Conservation (phyloP, 2,888 invertebrate species). For the Aradus depressus region DNA sequence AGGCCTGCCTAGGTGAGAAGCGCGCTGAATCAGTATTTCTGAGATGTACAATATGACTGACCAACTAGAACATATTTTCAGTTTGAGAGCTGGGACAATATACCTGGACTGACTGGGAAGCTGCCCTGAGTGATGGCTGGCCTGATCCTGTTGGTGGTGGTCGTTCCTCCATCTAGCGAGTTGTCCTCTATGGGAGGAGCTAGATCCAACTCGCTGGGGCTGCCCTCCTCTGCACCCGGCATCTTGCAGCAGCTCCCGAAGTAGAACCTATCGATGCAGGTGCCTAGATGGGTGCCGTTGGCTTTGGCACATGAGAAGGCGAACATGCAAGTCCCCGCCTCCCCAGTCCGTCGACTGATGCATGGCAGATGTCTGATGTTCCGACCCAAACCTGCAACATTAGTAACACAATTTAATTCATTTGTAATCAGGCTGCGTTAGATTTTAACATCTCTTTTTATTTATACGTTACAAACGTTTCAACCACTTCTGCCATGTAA, state of each 20-base stretch:
- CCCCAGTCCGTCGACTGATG: constrained; percentile 64
- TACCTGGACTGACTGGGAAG: too few relatives aligned
- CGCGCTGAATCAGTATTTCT: too few relatives aligned
- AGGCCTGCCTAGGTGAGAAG: too few relatives aligned
- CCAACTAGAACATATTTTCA: too few relatives aligned
- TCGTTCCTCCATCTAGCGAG: constrained; percentile 45
- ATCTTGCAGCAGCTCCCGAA: constrained; percentile 86
- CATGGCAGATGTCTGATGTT: constrained; percentile 84
- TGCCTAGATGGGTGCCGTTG: constrained; percentile 82
- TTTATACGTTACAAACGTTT: too few relatives aligned
- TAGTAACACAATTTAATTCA: too few relatives aligned
- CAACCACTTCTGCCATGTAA: too few relatives aligned
- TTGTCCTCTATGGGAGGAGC: constrained; percentile 38
- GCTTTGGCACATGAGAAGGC: constrained; percentile 83
- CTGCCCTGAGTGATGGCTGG: constrained; percentile 33
- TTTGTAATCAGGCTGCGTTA: too few relatives aligned
- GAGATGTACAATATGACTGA: too few relatives aligned
- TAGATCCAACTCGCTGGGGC: constrained; percentile 24
- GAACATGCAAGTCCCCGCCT: constrained; percentile 85
- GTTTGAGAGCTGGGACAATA: too few relatives aligned
- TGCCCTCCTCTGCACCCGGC: constrained; percentile 42
- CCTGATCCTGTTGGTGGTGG: constrained; percentile 26
- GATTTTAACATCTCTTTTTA: too few relatives aligned
- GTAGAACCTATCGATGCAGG: constrained; percentile 86
- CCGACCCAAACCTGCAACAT: constrained; percentile 62